Base-by-base conservation (phyloP, 2,888 invertebrate genomes). In the Brachyptera risi region DNA sequence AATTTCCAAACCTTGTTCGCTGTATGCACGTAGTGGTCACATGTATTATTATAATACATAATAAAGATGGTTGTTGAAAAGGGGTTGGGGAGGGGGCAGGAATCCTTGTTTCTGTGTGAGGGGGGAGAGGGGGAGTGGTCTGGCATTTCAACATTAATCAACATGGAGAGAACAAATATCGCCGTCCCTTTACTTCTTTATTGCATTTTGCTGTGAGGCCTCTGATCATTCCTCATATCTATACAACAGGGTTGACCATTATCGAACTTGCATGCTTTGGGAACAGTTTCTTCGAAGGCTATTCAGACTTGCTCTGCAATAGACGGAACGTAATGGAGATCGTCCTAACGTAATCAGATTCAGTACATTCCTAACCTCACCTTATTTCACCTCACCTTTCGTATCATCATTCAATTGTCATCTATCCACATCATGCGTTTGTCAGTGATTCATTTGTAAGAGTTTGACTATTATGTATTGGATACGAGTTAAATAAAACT, bases 141-240 rank as follows among this genome's bases (percentile, higher is more conserved):
- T 54, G 9, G 37, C 17, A 21, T 54, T 37, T 19, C 37, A 23
- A 54, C 54, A 54, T 37, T 54, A 31, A 54, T 54, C 54, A 35
- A 23, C 44, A 54, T n/a, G n/a, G n/a, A 35, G 37, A 35, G 54
- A 37, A 54, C 54, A 54, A 54, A 54, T 54, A 54, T 54, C 54
- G 35, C 37, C 37, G 4, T 44, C 44, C 19, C 13, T 54, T 23
- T 54, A 19, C 35, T 54, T 54, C 54, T 37, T 54, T 54, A 19
- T 35, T 37, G 19, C 37, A 54, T 54, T 54, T 35, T 15, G 35
- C 23, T 13, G 5, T 37, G 54, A 54, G 50, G 17, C 50, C n/a
- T n/a, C n/a, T n/a, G n/a, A n/a, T n/a, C 31, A 11, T 31, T 31
- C 31, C 11, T 31, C 31, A 31, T 31, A 31, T 31, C 31, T 31